phyloP scores from a whole-genome alignment of 2,888 invertebrate genomes.

The Morpho helenor region DNA sequence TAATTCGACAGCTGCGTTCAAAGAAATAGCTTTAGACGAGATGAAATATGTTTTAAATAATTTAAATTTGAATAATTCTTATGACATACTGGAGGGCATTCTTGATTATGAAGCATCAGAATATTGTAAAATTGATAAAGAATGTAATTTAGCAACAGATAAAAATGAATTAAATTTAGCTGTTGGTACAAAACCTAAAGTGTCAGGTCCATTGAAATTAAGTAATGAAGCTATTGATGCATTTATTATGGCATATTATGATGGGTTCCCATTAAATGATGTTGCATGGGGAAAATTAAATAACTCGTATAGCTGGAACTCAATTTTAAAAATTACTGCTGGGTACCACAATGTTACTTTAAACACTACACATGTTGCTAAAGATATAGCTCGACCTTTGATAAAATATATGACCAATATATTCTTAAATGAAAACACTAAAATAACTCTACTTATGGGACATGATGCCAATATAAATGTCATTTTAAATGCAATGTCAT shows the following conservation, averaged over 20 bases:
- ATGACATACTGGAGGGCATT: slow-evolving; percentile 44
- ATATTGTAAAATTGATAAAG: slow-evolving; percentile 40
- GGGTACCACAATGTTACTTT: slow-evolving; percentile 60
- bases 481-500: slow-evolving; percentile 44
- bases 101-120: slow-evolving; percentile 55
- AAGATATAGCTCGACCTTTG: slow-evolving; percentile 53
- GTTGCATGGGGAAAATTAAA: slow-evolving; percentile 60
- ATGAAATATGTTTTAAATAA: slow-evolving; percentile 45
- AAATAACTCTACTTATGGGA: slow-evolving; percentile 55
- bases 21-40: slow-evolving; percentile 39
- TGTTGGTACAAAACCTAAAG: slow-evolving; percentile 46
- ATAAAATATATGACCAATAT: slow-evolving; percentile 45
- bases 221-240: slow-evolving; percentile 59
- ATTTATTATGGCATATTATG: slow-evolving; percentile 64
- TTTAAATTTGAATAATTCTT: slow-evolving; percentile 45
- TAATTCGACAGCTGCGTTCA: slow-evolving; percentile 46
- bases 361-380: slow-evolving; percentile 52
- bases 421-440: slow-evolving; percentile 40
- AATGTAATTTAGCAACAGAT: slow-evolving; percentile 50
- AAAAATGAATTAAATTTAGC: slow-evolving; percentile 42
- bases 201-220: slow-evolving; percentile 59
- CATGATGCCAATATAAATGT: slow-evolving; percentile 67
- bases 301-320: slow-evolving; percentile 40
- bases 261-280: slow-evolving; percentile 47
- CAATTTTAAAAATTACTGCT: slow-evolving; percentile 43